Evolutionary conservation across 2,888 invertebrate genomes (phyloP).

Genomic region (Caenorhabditis afra): DNA sequence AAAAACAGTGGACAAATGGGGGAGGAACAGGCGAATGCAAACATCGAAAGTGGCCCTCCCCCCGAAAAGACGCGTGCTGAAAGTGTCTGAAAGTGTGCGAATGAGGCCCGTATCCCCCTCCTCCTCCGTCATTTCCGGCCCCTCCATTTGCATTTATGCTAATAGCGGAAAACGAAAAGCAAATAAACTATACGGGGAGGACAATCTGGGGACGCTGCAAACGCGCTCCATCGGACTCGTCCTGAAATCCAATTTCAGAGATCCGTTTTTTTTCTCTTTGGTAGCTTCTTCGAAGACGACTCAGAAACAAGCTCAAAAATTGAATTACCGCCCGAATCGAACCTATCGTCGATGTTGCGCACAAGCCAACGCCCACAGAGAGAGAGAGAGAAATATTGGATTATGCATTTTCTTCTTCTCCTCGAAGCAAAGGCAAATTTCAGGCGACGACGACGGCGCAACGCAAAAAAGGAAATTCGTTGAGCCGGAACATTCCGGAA

Average conservation of each 20-base stretch:
- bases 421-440: slow-evolving; percentile 5
- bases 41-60: no score
- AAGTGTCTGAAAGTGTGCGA: no score
- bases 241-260: background rate
- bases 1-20: slow-evolving; percentile 5
- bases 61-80: no score
- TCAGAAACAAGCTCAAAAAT: background rate
- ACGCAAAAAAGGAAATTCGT: slow-evolving; percentile 18
- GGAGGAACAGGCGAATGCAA: background rate
- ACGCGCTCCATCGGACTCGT: background rate
- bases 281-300: no score
- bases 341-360: background rate
- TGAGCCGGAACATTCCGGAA: slow-evolving; percentile 19
- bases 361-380: no score
- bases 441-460: slow-evolving; percentile 6
- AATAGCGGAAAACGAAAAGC: background rate
- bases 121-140: no score
- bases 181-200: no score
- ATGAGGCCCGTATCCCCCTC: no score
- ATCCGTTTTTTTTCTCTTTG: no score
- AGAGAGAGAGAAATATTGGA: slow-evolving; percentile 25
- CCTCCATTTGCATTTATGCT: slow-evolving; percentile 17
- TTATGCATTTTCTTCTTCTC: slow-evolving; percentile 21
- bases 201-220: no score
- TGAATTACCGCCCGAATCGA: background rate